Conservation (phyloP, 2,888 invertebrate genomes). For the Ophion slaviceki region DNA sequence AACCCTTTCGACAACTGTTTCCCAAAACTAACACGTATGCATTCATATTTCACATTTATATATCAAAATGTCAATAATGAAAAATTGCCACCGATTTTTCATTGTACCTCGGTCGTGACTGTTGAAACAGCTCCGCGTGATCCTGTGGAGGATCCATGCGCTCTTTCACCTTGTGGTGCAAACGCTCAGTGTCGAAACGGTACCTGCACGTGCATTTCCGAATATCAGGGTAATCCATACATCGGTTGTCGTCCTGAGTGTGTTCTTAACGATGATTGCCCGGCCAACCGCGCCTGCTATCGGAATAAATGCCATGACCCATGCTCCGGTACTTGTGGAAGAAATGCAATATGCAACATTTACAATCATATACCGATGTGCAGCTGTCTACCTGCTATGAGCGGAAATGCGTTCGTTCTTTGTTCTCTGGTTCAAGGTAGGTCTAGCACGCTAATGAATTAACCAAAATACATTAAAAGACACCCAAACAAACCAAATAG, state of each 20-base stretch:
- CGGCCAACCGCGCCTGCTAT: constrained; percentile 89
- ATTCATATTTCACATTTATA: neutral
- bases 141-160: constrained; percentile 85
- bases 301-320: constrained; percentile 92
- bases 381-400: constrained; percentile 88
- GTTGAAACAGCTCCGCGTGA: constrained; percentile 39
- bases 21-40: constrained; percentile 71
- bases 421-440: constrained; percentile 82
- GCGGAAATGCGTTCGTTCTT: constrained; percentile 89
- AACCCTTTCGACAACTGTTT: constrained; percentile 88
- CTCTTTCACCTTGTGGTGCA: constrained; percentile 90
- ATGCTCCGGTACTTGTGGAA: constrained; percentile 90
- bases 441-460: neutral
- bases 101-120: neutral
- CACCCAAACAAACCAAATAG: too few species aligned
- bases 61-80: neutral
- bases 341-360: constrained; percentile 87
- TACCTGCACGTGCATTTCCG: constrained; percentile 88
- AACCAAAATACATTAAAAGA: too few species aligned
- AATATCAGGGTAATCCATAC: constrained; percentile 89
- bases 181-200: constrained; percentile 91
- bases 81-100: neutral
- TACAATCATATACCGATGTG: constrained; percentile 84
- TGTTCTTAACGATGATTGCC: constrained; percentile 90
- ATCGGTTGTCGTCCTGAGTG: constrained; percentile 92